Evolutionary conservation across 2,797 vertebrate genomes (phyloP), one percentile per base, ranked within the genome.

Genomic region (Peromyscus attwateri): DNA sequence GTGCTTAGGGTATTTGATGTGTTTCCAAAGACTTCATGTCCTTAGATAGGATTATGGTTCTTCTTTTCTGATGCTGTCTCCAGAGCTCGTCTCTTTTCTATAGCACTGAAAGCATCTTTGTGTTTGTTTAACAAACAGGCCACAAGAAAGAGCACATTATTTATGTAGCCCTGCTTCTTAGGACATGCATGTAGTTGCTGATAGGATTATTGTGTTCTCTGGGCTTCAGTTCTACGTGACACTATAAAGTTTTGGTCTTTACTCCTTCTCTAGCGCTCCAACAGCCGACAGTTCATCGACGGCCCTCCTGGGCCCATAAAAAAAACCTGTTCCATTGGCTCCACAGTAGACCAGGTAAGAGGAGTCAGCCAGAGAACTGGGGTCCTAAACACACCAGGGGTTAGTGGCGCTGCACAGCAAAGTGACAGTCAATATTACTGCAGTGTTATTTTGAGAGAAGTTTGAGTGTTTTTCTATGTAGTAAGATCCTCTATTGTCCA

Each of bases 291-390:
- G 97, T 99, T 99, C 40, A 87, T 98, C n/a, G 99, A 99, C 31
- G 99, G 99, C 4, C 99, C 99, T 13, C 99, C 99, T 23, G 97
- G 96, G 92, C 98, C 98, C 96, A 94, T 99, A 91, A 99, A 99
- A 98, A 99, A 99, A 97, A 99, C 99, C 9, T 98, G 99, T 71
- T 99, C 99, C 6, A 99, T 99, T 49, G 99, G 99, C 90, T 99
- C 98, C 95, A 98, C 98, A 3, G 98, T 97, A 70, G 99, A 99
- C 10, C 99, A 98, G 98, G 99, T 99, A 98, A 97, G 96, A 94
- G 37, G 14, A 76, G 34, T 95, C 17, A 80, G 43, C 52, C 87
- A 92, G 95, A 95, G 66, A 93, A 60, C 52, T 92, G 11, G 71
- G 79, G 7, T 88, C 40, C 87, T 94, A 87, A 94, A 91, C 16